Conservation (phyloP, 2,113 vertebrate species). For the Todiramphus saurophagus region DNA sequence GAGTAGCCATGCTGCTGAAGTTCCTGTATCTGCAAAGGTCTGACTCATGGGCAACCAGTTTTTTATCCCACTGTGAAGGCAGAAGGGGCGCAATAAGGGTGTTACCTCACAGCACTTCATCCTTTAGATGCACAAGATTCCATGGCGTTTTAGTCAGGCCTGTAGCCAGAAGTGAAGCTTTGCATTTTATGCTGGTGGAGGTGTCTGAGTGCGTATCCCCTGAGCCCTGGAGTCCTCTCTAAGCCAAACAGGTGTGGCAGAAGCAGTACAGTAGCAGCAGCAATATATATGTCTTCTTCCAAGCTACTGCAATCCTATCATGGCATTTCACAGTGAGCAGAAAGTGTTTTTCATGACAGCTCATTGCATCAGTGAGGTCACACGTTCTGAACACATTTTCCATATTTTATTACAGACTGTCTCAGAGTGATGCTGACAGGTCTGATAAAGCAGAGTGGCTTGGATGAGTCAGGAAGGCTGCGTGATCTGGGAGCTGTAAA, state of each 20-base stretch:
- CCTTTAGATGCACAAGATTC: not conserved
- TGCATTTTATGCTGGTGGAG: not conserved
- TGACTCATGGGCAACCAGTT: not conserved
- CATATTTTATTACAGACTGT: constrained; percentile 5
- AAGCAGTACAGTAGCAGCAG: not conserved
- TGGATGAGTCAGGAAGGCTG: constrained; percentile 44
- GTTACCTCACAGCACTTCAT: not conserved
- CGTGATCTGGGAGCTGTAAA: not conserved
- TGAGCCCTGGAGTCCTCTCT: not conserved
- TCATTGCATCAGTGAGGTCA: not conserved
- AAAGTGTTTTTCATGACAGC: not conserved
- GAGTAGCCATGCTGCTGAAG: not conserved
- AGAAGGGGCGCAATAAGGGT: not conserved
- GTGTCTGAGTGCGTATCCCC: not conserved
- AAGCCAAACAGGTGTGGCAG: not conserved
- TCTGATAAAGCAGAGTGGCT: constrained; percentile 8
- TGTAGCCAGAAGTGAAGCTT: not conserved
- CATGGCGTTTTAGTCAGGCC: not conserved
- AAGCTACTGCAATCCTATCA: not conserved
- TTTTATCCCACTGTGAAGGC: not conserved
- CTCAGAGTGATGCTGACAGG: not conserved
- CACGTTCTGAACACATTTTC: not conserved
- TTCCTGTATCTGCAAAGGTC: not conserved
- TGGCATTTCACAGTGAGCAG: not conserved
- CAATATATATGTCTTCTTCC: not conserved